Conservation (phyloP, 2,113 vertebrate species). For the Sapajus apella region DNA sequence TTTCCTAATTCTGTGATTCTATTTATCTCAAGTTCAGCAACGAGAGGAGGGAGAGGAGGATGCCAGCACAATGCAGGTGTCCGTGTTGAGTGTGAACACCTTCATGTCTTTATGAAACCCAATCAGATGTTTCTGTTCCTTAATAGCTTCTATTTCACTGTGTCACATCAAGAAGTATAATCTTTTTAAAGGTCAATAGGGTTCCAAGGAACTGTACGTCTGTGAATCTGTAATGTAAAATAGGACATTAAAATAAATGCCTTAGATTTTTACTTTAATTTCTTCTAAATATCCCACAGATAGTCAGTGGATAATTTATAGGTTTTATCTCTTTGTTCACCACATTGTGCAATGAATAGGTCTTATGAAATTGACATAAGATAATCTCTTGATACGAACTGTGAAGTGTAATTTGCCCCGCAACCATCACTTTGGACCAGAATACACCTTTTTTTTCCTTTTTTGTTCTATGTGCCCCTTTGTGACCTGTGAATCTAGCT, state of each 20-base stretch:
- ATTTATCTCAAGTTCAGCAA: neutral
- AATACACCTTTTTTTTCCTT: neutral
- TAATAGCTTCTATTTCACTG: neutral
- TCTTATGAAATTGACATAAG: neutral
- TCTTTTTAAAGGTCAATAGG: neutral
- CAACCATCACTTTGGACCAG: conserved; percentile 11
- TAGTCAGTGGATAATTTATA: neutral
- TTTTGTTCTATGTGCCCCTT: conserved; percentile 47
- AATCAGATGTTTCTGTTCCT: neutral
- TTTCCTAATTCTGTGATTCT: neutral
- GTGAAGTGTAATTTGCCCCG: neutral
- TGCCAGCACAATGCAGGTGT: neutral
- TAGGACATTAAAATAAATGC: neutral
- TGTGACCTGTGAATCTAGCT: conserved; percentile 47
- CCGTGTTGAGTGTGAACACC: neutral
- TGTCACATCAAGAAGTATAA: neutral
- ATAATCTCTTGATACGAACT: neutral
- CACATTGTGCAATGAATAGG: neutral
- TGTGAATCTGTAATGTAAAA: neutral
- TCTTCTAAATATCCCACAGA: neutral
- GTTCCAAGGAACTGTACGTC: neutral
- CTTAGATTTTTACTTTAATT: neutral
- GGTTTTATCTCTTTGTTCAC: neutral
- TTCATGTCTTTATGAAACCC: neutral
- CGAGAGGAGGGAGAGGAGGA: neutral